Evolutionary conservation across 2,888 invertebrate species (phyloP).

Genomic region (Suillia variegata): DNA sequence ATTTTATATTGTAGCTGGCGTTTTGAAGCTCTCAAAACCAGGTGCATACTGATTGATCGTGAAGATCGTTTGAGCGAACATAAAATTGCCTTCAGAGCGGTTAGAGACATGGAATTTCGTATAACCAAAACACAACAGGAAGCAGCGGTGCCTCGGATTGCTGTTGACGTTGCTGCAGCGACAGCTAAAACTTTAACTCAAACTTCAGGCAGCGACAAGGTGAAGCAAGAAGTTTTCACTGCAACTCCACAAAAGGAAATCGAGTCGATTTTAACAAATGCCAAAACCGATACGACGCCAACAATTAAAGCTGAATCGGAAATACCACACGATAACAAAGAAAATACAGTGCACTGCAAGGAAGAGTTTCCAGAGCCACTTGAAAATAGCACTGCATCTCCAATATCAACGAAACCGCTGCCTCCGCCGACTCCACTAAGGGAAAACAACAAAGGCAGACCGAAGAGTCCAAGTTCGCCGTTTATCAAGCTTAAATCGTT

Average conservation of each 20-base stretch:
- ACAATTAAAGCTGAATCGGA: background rate
- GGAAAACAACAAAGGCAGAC: too few relatives aligned
- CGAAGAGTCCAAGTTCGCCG: too few relatives aligned
- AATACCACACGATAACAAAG: too few relatives aligned
- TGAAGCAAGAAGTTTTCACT: background rate
- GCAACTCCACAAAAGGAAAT: too few relatives aligned
- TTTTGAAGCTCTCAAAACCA: slow-evolving; percentile 57
- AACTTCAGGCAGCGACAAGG: background rate
- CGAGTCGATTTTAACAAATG: background rate
- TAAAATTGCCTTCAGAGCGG: slow-evolving; percentile 49
- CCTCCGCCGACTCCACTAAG: too few relatives aligned
- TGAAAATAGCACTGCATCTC: too few relatives aligned
- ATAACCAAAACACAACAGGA: slow-evolving; percentile 42
- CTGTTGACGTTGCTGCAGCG: slow-evolving; percentile 6
- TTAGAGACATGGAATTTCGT: slow-evolving; percentile 44
- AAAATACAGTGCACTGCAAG: too few relatives aligned
- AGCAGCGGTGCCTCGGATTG: slow-evolving; percentile 45
- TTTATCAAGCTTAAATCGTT: too few relatives aligned
- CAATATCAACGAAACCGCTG: too few relatives aligned
- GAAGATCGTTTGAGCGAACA: slow-evolving; percentile 54
- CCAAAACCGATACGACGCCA: too few relatives aligned
- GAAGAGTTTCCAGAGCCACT: too few relatives aligned
- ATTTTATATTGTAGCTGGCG: slow-evolving; percentile 56
- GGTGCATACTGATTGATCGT: slow-evolving; percentile 56
- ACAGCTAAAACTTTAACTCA: slow-evolving; percentile 7